Percentiles rank a stretch among this genome's conserved stretches.
Evolutionary conservation across 2,113 vertebrate species (phyloP).

Genomic region (Muntiacus reevesi): DNA sequence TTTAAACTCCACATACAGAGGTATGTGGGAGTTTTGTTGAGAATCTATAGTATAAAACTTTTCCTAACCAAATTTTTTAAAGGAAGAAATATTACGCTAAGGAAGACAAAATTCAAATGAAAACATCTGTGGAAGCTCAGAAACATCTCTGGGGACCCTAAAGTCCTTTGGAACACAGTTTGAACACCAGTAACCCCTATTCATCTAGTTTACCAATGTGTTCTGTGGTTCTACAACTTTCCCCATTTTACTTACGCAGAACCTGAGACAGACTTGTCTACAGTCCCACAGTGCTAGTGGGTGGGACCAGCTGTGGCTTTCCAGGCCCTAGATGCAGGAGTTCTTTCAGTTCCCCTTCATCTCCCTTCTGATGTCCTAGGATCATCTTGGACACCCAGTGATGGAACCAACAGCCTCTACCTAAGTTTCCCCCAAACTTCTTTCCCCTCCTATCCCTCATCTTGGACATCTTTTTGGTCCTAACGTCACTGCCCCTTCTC

Average conservation of each 20-base stretch:
- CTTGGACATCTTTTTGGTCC: not conserved
- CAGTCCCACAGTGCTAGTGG: not conserved
- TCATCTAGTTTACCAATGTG: not conserved
- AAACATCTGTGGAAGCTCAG: not conserved
- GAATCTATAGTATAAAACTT: not conserved
- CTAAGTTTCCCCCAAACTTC: accelerated
- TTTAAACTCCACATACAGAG: not conserved
- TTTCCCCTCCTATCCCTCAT: not conserved
- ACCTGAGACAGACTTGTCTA: not conserved
- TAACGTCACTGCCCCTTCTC: not conserved
- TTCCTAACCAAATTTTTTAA: not conserved
- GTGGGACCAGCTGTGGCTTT: not conserved
- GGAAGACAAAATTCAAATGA: not conserved
- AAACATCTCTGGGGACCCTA: not conserved
- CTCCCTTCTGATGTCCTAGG: not conserved
- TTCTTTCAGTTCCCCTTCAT: not conserved
- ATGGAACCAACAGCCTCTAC: not conserved
- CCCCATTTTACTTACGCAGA: not conserved
- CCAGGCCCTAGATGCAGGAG: not conserved
- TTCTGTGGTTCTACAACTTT: not conserved
- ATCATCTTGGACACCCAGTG: not conserved
- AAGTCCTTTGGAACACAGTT: not conserved
- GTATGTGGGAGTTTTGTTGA: not conserved
- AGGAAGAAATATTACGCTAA: not conserved
- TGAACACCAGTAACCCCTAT: not conserved